Conservation (phyloP, 2,113 vertebrate genomes). For the Dasyprocta punctata region DNA sequence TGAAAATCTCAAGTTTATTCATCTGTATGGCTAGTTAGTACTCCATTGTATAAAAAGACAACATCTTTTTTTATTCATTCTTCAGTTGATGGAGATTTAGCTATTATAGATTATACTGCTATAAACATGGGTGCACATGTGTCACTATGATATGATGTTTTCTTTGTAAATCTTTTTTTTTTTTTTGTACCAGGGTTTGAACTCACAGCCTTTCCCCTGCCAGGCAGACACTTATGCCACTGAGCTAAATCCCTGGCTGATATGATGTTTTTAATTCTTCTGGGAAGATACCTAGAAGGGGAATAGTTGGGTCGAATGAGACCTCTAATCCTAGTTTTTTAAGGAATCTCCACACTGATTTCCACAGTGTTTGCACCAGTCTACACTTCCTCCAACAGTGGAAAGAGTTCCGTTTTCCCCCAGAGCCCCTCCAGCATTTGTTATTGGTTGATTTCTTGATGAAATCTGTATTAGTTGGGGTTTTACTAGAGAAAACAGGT, state of each 20-base stretch:
- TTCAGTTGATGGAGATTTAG: background rate
- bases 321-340: background rate
- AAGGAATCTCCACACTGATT: background rate
- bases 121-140: background rate
- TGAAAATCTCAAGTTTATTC: background rate
- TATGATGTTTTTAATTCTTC: background rate
- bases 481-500: too few relatives aligned
- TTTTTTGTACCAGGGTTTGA: too few relatives aligned
- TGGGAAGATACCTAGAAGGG: background rate
- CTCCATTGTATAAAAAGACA: background rate
- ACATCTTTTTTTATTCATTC: background rate
- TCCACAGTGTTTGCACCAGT: background rate
- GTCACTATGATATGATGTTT: background rate
- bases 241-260: too few relatives aligned
- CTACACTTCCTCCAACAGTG: background rate
- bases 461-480: too few relatives aligned
- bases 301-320: background rate
- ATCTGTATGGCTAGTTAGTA: background rate
- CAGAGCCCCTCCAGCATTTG: background rate
- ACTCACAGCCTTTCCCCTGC: too few relatives aligned
- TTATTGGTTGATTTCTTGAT: background rate
- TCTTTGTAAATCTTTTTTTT: too few relatives aligned
- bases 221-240: too few relatives aligned
- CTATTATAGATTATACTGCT: background rate
- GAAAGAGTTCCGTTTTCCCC: background rate